These are phyloP conservation scores for Periophthalmus magnuspinnatus DNA, from an alignment of 2,797 vertebrate genomes.

Conservation along the genomic window DNA sequence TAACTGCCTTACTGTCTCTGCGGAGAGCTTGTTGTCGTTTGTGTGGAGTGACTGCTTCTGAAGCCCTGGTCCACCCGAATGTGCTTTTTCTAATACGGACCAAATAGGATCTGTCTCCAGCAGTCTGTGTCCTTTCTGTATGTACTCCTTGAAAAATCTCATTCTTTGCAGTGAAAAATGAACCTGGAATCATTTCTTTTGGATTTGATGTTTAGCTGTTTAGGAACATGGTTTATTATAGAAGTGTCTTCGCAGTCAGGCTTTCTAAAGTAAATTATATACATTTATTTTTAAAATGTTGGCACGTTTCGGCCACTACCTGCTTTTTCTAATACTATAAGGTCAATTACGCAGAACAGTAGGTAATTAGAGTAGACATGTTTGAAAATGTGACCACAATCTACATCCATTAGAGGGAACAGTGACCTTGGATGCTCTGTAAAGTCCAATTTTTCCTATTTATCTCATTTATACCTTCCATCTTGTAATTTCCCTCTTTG, in stretches of 20 bases:
- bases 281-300: constrained; percentile 74
- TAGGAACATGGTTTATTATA: constrained; percentile 69
- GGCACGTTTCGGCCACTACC: constrained; percentile 71
- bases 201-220: constrained; percentile 63
- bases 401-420: constrained; percentile 65
- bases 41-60: constrained; percentile 74
- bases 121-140: constrained; percentile 85
- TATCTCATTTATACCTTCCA: constrained; percentile 28
- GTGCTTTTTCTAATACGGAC: constrained; percentile 79
- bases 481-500: constrained; percentile 37
- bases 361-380: constrained; percentile 60
- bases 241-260: constrained; percentile 66
- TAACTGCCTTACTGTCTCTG: constrained; percentile 81
- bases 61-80: constrained; percentile 73
- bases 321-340: constrained; percentile 73
- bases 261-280: constrained; percentile 64
- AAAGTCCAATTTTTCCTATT: background rate
- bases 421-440: constrained; percentile 38
- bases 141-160: constrained; percentile 74
- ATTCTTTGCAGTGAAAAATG: constrained; percentile 70
- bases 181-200: too few species aligned
- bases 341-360: constrained; percentile 54
- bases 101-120: constrained; percentile 78
- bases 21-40: constrained; percentile 76
- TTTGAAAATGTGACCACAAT: constrained; percentile 65